These are phyloP conservation scores for Leptinotarsa rubiginosa DNA, from an alignment of 2,888 invertebrate genomes.

Conservation along the genomic window DNA sequence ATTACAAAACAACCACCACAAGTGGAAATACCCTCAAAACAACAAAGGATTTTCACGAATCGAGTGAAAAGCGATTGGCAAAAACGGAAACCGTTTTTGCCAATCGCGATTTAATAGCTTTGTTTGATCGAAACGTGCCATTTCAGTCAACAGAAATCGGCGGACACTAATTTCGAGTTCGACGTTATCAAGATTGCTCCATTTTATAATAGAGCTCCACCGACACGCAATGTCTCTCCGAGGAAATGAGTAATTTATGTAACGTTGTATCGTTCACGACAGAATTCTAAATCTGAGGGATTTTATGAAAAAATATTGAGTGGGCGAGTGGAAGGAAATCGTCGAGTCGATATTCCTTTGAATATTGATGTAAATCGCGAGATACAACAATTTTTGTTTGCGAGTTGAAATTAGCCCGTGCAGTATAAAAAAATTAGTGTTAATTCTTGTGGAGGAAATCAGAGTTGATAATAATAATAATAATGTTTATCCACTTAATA, in stretches of 20 bases:
- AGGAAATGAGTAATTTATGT: slow-evolving; percentile 5
- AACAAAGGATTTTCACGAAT: not conserved
- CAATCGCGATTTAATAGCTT: not conserved
- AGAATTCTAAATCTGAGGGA: not conserved
- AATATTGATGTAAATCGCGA: not conserved
- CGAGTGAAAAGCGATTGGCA: not conserved
- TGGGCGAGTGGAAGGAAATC: not conserved
- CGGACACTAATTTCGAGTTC: not conserved
- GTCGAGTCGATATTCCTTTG: not conserved
- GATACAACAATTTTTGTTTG: no score
- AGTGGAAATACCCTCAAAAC: not conserved
- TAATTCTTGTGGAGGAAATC: no score
- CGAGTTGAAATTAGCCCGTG: no score
- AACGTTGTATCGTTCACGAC: not conserved
- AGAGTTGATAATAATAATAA: no score
- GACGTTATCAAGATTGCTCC: slow-evolving; percentile 9
- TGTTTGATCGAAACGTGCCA: not conserved
- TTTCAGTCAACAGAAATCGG: not conserved
- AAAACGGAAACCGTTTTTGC: not conserved
- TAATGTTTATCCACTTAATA: no score
- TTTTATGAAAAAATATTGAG: not conserved
- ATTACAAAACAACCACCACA: not conserved
- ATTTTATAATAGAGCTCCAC: not conserved
- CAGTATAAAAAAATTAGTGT: no score
- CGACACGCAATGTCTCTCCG: not conserved